Evolutionary conservation across 2,113 vertebrate species (phyloP).

Genomic region (Pyrgilauda ruficollis): DNA sequence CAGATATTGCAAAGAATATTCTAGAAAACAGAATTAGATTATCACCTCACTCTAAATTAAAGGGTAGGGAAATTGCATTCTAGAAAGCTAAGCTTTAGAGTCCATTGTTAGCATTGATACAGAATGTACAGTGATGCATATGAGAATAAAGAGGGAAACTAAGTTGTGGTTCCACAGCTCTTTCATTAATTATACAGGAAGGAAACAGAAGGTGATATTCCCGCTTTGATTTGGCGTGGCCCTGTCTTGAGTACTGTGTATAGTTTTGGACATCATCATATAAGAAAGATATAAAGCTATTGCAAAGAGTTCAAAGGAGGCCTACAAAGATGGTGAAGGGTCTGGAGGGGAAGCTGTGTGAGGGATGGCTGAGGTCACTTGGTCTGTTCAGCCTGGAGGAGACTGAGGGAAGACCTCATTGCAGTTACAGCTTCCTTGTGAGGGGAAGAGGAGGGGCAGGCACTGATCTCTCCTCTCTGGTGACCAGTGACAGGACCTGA

Average conservation of each 20-base stretch:
- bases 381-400: not conserved
- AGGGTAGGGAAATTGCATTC: not conserved
- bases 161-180: not conserved
- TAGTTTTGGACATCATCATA: not conserved
- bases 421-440: fast-evolving
- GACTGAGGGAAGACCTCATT: not conserved
- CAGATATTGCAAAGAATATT: not conserved
- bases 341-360: not conserved
- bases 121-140: fast-evolving
- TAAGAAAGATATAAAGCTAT: not conserved
- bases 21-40: not conserved
- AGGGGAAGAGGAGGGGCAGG: not conserved
- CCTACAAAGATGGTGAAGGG: not conserved
- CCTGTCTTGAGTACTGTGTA: not conserved
- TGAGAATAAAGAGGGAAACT: not conserved
- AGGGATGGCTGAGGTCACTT: not conserved
- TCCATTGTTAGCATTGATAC: not conserved
- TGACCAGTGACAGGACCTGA: not conserved
- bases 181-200: not conserved
- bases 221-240: not conserved
- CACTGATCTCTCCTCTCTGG: no score
- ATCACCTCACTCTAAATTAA: not conserved
- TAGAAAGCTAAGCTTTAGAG: not conserved
- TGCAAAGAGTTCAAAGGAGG: not conserved
- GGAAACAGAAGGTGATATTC: not conserved